Evolutionary conservation across 2,797 vertebrate species (phyloP).

Genomic region (Prionace glauca): DNA sequence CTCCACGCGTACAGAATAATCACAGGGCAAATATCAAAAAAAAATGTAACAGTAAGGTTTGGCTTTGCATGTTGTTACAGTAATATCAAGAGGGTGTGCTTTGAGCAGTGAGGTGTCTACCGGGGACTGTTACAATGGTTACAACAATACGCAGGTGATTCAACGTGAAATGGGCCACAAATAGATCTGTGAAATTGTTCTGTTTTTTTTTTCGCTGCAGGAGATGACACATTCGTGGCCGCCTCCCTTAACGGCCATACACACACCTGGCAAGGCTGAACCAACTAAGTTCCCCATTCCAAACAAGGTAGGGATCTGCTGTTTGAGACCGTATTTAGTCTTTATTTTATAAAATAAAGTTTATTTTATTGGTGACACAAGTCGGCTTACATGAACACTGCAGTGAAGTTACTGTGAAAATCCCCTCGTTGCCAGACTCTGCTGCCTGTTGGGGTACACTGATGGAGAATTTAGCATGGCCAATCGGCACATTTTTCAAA

Average conservation of each 20-base stretch:
- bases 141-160: neutral
- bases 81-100: neutral
- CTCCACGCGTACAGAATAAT: neutral
- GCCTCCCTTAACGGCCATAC: slow-evolving; percentile 82
- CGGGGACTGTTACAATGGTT: neutral
- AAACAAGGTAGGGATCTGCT: slow-evolving; percentile 68
- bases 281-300: slow-evolving; percentile 81
- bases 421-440: no score
- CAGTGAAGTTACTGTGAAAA: no score
- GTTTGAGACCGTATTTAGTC: slow-evolving; percentile 38
- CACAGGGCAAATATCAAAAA: neutral
- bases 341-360: no score
- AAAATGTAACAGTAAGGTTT: neutral
- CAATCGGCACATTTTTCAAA: no score
- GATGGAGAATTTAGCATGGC: no score
- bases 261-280: slow-evolving; percentile 81
- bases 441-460: no score
- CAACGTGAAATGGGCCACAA: neutral
- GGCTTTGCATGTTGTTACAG: neutral
- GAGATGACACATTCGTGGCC: slow-evolving; percentile 95
- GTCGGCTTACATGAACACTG: no score
- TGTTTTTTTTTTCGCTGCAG: slow-evolving; percentile 52
- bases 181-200: slow-evolving; percentile 35
- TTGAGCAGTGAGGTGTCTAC: neutral
- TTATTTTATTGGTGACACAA: no score